phyloP scores from a whole-genome alignment of 2,797 vertebrate species.

The Aldrovandia affinis region DNA sequence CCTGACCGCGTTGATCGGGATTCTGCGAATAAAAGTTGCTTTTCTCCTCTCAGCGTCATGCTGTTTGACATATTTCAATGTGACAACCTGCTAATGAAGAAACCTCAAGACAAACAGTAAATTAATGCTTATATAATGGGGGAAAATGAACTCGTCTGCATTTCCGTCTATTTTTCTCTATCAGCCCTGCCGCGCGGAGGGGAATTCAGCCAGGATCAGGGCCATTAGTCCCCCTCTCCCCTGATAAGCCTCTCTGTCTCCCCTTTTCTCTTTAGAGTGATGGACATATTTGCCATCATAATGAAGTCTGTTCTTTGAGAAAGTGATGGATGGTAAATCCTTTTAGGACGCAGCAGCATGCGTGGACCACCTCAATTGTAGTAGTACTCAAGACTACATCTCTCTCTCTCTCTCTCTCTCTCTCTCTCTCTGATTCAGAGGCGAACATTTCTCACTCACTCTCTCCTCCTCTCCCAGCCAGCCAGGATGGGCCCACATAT shows the following conservation, averaged over 20 bases:
- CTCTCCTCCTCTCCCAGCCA: not conserved
- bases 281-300: conserved; percentile 34
- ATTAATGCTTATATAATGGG: conserved; percentile 51
- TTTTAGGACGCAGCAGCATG: conserved; percentile 34
- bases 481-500: not conserved
- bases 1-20: conserved; percentile 36
- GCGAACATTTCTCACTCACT: no score
- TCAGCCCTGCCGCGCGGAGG: conserved; percentile 34
- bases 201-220: conserved; percentile 22
- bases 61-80: conserved; percentile 41
- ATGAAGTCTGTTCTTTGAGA: conserved; percentile 42
- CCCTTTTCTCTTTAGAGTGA: conserved; percentile 22
- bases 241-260: conserved; percentile 23
- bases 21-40: conserved; percentile 33
- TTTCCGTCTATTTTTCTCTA: conserved; percentile 29
- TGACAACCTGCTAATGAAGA: conserved; percentile 52
- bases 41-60: conserved; percentile 38
- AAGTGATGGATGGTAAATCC: conserved; percentile 40
- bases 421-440: not conserved
- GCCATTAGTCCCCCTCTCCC: conserved; percentile 42
- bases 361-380: conserved; percentile 35
- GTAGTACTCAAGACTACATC: conserved; percentile 17
- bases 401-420: conserved; percentile 20
- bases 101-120: conserved; percentile 45
- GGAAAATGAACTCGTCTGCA: conserved; percentile 29